Conservation (phyloP, 2,888 invertebrate species). For the Protodeltote pygarga region DNA sequence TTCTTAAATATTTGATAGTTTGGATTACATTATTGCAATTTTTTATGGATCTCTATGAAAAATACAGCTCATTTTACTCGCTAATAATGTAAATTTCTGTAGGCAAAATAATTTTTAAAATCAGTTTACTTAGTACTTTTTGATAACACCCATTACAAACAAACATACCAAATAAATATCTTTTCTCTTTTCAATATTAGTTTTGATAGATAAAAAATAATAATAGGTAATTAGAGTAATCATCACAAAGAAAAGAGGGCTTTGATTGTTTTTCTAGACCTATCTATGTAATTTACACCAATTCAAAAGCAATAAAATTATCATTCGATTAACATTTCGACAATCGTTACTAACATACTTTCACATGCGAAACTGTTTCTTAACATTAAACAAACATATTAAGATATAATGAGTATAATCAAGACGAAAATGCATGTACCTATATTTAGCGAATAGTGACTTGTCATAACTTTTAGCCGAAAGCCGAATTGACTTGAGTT, state of each 20-base stretch:
- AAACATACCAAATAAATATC: too few species aligned
- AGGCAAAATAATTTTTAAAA: too few species aligned
- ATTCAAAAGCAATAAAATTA: slow-evolving; percentile 40
- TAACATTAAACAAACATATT: slow-evolving; percentile 62
- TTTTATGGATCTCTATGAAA: too few species aligned
- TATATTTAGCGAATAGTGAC: slow-evolving; percentile 44
- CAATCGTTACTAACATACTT: slow-evolving; percentile 38
- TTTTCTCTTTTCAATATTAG: too few species aligned
- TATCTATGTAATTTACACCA: slow-evolving; percentile 36
- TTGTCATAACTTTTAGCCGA: neutral
- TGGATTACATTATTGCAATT: too few species aligned
- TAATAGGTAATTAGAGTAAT: neutral
- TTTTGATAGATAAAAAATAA: too few species aligned
- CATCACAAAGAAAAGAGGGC: slow-evolving; percentile 1
- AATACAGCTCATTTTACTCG: too few species aligned
- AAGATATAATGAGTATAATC: slow-evolving; percentile 71
- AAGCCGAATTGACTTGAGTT: slow-evolving; percentile 11
- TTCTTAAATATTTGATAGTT: too few species aligned
- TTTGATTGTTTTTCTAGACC: too few species aligned
- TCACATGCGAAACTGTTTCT: slow-evolving; percentile 52
- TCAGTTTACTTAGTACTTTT: too few species aligned
- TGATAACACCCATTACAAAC: too few species aligned
- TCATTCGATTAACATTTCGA: slow-evolving; percentile 44
- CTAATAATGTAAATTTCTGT: too few species aligned
- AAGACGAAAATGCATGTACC: slow-evolving; percentile 63